Evolutionary conservation across 2,888 invertebrate species (phyloP), one percentile per base, ranked within the genome.

Genomic region (Drosophila affinis): DNA sequence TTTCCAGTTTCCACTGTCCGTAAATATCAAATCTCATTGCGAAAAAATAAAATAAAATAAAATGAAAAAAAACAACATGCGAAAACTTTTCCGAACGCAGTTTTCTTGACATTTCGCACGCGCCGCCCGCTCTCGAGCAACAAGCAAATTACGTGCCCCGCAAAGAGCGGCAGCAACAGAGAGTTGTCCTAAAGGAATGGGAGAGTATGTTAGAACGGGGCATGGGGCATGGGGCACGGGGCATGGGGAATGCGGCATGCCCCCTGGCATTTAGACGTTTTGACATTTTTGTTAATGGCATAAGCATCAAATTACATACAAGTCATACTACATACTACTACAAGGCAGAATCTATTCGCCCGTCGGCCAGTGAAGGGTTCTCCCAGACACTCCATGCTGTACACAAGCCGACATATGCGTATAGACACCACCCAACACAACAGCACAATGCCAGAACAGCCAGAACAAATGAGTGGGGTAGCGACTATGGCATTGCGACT

Each of bases 231-330:
- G 9, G 27, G 27, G 27, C 27, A 27, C 7, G 27, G 6, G 45
- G 59, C 63, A 74, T 83, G 86, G 18, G 18, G 27, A 7, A 27
- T 27, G 27, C 27, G 45, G 59, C 63, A 74, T 83, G 87, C 84
- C 83, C 85, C 80, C 75, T 74, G 83, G 85, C 86, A 85, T 86
- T 76, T 67, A 69, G 76, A 76, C 76, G 73, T 77, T 86, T 83
- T 87, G 86, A 87, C 83, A 86, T 87, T 85, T 86, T 87, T 79
- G 79, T 83, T 86, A 86, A 87, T 87, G 83, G 86, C 76, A 76
- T 74, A 79, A 81, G 81, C 83, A 87, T 86, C 86, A 87, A 87
- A 87, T 86, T 86, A 85, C 85, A 81, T 69, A 73, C 76, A 62
- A 72, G 55, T 34, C 70, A 48, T n/a, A 53, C 54, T 9, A 46